Conservation (phyloP, 37 sponge, comb jelly and placozoan genomes). For the Geodia barretti region DNA sequence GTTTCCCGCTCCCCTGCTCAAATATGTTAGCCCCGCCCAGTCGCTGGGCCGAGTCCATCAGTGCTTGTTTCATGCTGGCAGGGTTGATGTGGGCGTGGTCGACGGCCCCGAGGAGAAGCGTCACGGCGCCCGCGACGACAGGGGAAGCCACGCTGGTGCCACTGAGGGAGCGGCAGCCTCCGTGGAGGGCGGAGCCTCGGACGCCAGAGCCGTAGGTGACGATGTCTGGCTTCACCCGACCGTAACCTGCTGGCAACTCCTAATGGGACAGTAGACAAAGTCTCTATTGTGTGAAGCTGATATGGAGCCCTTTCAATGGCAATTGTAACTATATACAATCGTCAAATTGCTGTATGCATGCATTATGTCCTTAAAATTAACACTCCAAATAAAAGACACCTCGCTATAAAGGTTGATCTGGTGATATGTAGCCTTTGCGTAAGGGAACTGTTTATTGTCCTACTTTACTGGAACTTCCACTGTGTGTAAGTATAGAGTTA, state of each 20-base stretch:
- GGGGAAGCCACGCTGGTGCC: conserved; percentile 99
- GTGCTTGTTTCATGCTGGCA: conserved; percentile 97
- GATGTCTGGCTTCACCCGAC: conserved; percentile 98
- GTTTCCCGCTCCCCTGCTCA: conserved; percentile 96
- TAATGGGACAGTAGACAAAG: neutral
- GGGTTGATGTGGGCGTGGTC: conserved; percentile 76
- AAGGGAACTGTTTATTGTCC: no score
- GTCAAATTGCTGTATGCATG: no score
- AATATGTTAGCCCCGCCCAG: conserved; percentile 90
- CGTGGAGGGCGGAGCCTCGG: conserved; percentile 83
- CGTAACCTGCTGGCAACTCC: conserved; percentile 97
- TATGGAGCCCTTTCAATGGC: no score
- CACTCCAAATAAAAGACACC: neutral
- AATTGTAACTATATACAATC: no score
- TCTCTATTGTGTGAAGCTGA: no score
- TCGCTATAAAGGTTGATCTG: no score
- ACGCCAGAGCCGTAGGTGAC: conserved; percentile 98
- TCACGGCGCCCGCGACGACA: conserved; percentile 96
- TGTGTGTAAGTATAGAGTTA: no score
- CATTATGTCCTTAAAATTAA: neutral
- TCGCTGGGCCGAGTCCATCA: conserved; percentile 92
- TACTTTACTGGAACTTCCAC: no score
- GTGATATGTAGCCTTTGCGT: no score
- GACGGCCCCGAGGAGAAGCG: conserved; percentile 89
- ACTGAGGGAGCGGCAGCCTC: conserved; percentile 93